A percentile compares a stretch with the other conserved stretches of the same genome.
phyloP scores from a whole-genome alignment of 2,888 invertebrate species.

The Oxystoma pomonae region DNA sequence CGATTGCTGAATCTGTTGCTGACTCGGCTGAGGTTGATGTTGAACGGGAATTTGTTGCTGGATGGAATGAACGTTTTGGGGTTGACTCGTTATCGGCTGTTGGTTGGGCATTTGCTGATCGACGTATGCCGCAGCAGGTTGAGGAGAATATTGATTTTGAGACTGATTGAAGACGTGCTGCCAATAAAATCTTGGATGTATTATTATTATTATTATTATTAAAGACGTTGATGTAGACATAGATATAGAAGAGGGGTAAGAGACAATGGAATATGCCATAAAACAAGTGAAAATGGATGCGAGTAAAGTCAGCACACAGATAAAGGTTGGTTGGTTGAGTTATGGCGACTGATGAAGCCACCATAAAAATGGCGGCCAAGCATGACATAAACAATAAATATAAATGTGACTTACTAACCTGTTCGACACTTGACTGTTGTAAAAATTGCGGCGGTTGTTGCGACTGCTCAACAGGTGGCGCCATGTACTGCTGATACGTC shows the following conservation, averaged over 20 bases:
- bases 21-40: conserved; percentile 40
- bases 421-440: conserved; percentile 22
- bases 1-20: conserved; percentile 37
- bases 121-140: not conserved
- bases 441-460: conserved; percentile 25
- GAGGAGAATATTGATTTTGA: not conserved
- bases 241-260: no score
- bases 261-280: no score
- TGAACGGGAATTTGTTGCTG: conserved; percentile 21
- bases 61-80: not conserved
- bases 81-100: conserved; percentile 15
- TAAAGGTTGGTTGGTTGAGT: no score
- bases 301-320: no score
- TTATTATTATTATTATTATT: no score
- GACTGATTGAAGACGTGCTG: no score
- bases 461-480: conserved; percentile 21
- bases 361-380: no score
- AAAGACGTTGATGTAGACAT: no score
- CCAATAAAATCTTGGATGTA: no score
- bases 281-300: no score
- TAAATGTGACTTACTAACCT: conserved; percentile 1
- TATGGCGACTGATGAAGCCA: no score
- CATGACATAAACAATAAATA: no score
- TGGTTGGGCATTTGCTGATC: conserved; percentile 12
- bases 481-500: conserved; percentile 47